Evolutionary conservation across 2,113 vertebrate genomes (phyloP).

Genomic region (Catharus bicknelli): DNA sequence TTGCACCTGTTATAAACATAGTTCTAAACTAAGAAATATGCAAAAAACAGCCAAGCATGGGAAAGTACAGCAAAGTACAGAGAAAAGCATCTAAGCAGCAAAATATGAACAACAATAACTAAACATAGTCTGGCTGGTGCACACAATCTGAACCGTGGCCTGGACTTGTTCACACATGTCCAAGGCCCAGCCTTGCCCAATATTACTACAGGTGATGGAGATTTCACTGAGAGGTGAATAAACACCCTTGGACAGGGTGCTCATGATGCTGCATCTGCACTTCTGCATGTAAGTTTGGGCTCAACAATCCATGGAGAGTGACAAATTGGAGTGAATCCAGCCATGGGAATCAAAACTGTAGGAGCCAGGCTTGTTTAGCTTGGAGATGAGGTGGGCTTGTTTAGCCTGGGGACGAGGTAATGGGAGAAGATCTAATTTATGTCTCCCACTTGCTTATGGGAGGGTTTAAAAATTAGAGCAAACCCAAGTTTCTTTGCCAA

Average conservation of each 20-base stretch:
- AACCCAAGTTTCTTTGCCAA: background rate
- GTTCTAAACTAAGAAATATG: no score
- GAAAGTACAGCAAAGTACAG: no score
- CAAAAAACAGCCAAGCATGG: no score
- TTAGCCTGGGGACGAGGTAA: background rate
- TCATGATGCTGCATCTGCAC: background rate
- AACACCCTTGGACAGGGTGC: background rate
- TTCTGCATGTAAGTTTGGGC: background rate
- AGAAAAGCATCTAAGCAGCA: no score
- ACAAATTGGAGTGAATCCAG: background rate
- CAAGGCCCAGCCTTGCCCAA: no score
- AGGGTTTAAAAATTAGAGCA: background rate
- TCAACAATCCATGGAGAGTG: background rate
- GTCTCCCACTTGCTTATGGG: background rate
- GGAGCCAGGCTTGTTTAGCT: background rate
- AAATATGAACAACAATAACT: no score
- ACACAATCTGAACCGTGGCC: no score
- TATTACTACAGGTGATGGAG: background rate
- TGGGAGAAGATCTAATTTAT: background rate
- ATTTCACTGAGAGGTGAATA: background rate
- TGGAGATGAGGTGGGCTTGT: background rate
- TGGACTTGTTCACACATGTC: no score
- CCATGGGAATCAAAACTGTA: accelerated
- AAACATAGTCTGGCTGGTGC: no score
- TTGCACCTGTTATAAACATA: no score